Conservation (phyloP, 1,140 invertebrate species). For the Halesus radiatus region DNA sequence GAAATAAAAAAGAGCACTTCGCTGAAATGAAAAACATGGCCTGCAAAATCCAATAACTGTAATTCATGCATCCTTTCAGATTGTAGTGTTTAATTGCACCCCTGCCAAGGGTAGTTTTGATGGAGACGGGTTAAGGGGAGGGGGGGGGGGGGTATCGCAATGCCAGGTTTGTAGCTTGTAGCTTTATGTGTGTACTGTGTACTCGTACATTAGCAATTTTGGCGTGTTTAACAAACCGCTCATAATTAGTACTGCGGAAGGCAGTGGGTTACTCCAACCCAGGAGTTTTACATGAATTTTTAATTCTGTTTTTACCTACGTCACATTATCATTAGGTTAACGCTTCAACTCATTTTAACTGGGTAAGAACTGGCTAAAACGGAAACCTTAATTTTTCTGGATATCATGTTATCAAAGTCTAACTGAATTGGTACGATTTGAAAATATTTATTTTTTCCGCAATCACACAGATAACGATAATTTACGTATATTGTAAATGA, state of each 20-base stretch:
- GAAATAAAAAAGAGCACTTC: neutral
- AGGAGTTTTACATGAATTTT: neutral
- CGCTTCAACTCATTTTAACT: too few relatives aligned
- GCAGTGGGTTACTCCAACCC: conserved; percentile 10
- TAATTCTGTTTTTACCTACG: too few relatives aligned
- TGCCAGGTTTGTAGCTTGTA: conserved; percentile 4
- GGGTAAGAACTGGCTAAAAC: too few relatives aligned
- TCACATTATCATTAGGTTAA: too few relatives aligned
- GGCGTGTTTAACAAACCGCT: conserved; percentile 42
- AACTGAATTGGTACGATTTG: too few relatives aligned
- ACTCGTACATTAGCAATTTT: conserved; percentile 31
- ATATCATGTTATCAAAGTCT: too few relatives aligned
- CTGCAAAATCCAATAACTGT: conserved; percentile 2
- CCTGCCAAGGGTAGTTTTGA: neutral
- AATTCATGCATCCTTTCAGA: conserved; percentile 28
- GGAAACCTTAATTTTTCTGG: too few relatives aligned
- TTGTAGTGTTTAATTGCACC: conserved; percentile 8
- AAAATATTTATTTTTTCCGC: too few relatives aligned
- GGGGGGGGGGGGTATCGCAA: neutral
- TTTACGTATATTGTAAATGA: too few relatives aligned
- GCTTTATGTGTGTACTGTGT: neutral
- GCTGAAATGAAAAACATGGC: conserved; percentile 1
- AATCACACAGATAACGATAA: too few relatives aligned
- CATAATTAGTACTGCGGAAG: conserved; percentile 32
- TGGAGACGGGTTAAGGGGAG: neutral